Evolutionary conservation across 2,888 invertebrate genomes (phyloP).

Genomic region (Galerucella calmariensis): DNA sequence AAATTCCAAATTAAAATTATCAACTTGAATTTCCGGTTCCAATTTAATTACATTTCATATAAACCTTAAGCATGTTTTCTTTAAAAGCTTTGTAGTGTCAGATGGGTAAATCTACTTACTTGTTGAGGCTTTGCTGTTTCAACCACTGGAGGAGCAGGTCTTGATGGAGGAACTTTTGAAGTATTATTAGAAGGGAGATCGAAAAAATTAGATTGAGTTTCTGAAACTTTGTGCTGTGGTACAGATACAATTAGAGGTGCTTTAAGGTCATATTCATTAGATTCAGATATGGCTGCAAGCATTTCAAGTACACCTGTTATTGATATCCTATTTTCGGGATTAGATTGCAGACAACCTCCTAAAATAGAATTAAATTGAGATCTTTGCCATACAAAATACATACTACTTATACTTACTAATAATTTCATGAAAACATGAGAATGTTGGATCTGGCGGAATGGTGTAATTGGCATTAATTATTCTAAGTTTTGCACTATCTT

Average conservation of each 20-base stretch:
- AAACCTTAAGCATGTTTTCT: too few relatives aligned
- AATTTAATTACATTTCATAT: background rate
- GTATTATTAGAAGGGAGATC: slow-evolving; percentile 53
- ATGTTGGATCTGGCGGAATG: slow-evolving; percentile 84
- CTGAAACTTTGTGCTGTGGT: slow-evolving; percentile 59
- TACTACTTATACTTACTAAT: slow-evolving; percentile 73
- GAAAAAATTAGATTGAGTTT: slow-evolving; percentile 48
- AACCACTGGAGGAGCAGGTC: slow-evolving; percentile 54
- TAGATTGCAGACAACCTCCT: slow-evolving; percentile 83
- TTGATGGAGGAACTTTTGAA: slow-evolving; percentile 54
- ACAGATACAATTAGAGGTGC: slow-evolving; percentile 71
- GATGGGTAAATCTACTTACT: slow-evolving; percentile 20
- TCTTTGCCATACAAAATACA: background rate
- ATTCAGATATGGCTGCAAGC: slow-evolving; percentile 89
- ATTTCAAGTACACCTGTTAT: slow-evolving; percentile 85
- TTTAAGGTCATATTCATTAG: slow-evolving; percentile 83
- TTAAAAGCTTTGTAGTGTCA: background rate
- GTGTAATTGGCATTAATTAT: slow-evolving; percentile 97
- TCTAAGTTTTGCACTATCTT: slow-evolving; percentile 93
- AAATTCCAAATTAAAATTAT: background rate
- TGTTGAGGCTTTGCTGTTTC: slow-evolving; percentile 49
- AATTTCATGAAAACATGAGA: slow-evolving; percentile 87
- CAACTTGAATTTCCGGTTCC: background rate
- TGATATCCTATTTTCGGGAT: slow-evolving; percentile 84
- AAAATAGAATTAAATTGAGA: slow-evolving; percentile 47